These are phyloP conservation scores for Epinephelus awoara DNA, from an alignment of 2,797 vertebrate species.

Conservation along the genomic window DNA sequence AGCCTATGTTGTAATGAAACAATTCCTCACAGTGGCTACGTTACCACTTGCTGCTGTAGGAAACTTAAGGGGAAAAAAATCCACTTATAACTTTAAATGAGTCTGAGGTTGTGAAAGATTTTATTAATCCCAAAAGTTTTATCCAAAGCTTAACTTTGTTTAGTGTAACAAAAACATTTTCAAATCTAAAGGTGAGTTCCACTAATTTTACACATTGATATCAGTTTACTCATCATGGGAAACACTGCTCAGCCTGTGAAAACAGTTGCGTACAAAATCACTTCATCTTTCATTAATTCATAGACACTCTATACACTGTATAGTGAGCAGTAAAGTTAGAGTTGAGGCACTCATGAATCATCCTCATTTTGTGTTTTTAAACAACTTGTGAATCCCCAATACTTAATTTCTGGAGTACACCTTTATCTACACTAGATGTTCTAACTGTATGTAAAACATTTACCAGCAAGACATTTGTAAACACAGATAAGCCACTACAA, in stretches of 20 bases:
- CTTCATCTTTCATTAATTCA: background rate
- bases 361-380: background rate
- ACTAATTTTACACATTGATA: background rate
- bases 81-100: background rate
- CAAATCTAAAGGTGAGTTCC: background rate
- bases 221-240: background rate
- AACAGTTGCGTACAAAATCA: background rate
- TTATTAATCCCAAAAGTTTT: background rate
- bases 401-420: background rate
- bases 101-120: slow-evolving; percentile 9
- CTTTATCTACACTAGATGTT: background rate
- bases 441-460: background rate
- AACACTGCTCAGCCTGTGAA: background rate
- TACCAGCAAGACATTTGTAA: background rate
- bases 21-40: background rate
- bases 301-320: background rate
- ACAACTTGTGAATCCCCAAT: background rate
- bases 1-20: slow-evolving; percentile 26
- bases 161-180: background rate
- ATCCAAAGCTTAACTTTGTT: background rate
- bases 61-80: background rate
- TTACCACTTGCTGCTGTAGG: background rate
- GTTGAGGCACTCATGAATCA: background rate
- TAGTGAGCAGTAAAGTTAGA: background rate
- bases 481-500: background rate